Conservation (phyloP, 1,140 invertebrate species). For the Condylostylus longicornis region DNA sequence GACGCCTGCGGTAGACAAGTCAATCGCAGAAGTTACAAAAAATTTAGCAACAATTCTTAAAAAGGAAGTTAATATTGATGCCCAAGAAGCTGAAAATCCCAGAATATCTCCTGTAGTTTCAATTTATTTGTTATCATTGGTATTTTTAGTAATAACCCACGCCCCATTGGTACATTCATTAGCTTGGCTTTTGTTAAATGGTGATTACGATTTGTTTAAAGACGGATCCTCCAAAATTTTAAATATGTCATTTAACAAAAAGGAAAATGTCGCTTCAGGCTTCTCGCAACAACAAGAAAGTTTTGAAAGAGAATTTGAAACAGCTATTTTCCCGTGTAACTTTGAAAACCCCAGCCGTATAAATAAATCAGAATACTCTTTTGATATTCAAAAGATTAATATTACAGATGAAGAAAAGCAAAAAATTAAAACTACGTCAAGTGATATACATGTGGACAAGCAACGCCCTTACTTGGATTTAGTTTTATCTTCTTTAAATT, state of each 20-base stretch:
- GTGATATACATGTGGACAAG: constrained; percentile 9
- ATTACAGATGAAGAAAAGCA: constrained; percentile 90
- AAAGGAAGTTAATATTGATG: constrained; percentile 36
- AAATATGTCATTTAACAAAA: constrained; percentile 50
- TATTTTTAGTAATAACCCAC: constrained; percentile 89
- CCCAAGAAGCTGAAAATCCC: constrained; percentile 40
- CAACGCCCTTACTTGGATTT: constrained; percentile 70
- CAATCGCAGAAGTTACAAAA: constrained; percentile 41
- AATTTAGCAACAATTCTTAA: constrained; percentile 44
- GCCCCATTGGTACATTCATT: constrained; percentile 73
- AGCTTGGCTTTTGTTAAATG: constrained; percentile 76
- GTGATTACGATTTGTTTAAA: constrained; percentile 51
- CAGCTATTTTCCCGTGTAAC: constrained; percentile 11
- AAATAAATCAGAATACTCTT: constrained; percentile 14
- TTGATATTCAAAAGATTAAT: constrained; percentile 34
- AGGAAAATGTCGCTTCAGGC: constrained; percentile 32
- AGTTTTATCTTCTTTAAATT: constrained; percentile 67
- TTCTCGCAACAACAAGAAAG: constrained; percentile 41
- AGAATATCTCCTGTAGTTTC: constrained; percentile 77
- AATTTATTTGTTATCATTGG: constrained; percentile 84
- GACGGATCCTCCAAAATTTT: constrained; percentile 56
- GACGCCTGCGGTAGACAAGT: constrained; percentile 32
- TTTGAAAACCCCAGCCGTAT: constrained; percentile 4
- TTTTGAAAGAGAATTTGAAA: constrained; percentile 44
- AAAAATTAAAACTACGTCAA: constrained; percentile 33